Base-by-base conservation (phyloP, 1,140 invertebrate species). In the Hesperophylax magnus region DNA sequence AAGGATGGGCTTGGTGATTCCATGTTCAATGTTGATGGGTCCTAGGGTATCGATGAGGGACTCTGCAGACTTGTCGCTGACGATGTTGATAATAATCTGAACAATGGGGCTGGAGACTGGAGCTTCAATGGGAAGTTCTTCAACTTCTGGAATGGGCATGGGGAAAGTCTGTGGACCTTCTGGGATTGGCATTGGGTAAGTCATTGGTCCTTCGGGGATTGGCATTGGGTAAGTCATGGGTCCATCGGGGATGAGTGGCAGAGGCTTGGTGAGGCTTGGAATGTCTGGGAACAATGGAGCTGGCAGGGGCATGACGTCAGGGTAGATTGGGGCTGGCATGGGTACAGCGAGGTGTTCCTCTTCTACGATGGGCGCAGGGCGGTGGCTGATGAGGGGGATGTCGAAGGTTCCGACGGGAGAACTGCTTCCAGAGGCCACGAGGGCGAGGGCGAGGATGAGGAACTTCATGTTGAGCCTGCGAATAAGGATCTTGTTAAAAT, bases 381-480 rank as follows among this genome's bases (percentile, higher is more conserved):
- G 60, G 8, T 24, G 60, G 60, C 20, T 61, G 60, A 61, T 15
- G 60, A 24, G 4, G 60, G 60, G 31, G 15, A 71, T 3, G 31
- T 71, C 67, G 67, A 71, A 71, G 67, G 67, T 71, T 3, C 71
- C 71, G 20, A 74, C 9, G 18, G 71, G 47, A 8, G 52, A 14
- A 7, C 71, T 54, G 20, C 14, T n/a, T 14, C 8, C 71, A 18
- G 15, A 18, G 24, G 74, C 74, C 74, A 76, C 74, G 17, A 76
- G 18, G 56, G 74, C 56, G 52, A 72, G 20, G 22, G 60, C 53
- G 15, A 76, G 27, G 15, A 76, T 58, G 9, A 76, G 74, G 74
- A 76, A 76, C 31, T 76, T 76, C 72, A 76, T 76, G 18, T 60
- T 67, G 63, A 67, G 11, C 7, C 31, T 67, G 63, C 11, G 34